Base-by-base conservation (phyloP, 35 echinoderm and acorn worm species). In the Ophiothrix spiculata region DNA sequence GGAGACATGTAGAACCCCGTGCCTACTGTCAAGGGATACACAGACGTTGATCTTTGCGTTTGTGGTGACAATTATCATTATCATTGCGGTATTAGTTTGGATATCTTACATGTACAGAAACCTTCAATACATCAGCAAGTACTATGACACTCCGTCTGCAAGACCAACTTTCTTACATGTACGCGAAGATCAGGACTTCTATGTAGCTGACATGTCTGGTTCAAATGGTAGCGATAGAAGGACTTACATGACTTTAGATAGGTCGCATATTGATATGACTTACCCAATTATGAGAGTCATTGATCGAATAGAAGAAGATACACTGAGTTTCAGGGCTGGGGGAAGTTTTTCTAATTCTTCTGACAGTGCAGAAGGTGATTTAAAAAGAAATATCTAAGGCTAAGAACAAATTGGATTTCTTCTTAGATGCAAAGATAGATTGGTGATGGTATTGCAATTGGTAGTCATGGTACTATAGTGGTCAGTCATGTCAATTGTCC, bases 231-330 rank as follows among this genome's bases (percentile, higher is more conserved):
- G 29, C 29, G 60, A 69, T 69, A 28, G 60, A 10, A 6, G 60
- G 29, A 69, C 23, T 1, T 69, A 69, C 25, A 69, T 69, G 60
- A 69, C 60, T 2, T n/a, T 69, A 2, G 60, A 69, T 4, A 69
- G 23, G 25, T 28, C 60, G 29, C 60, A n/a, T 4, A 25, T n/a
- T 4, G 60, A 69, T 69, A n/a, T 69, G 8, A 1, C 60, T 2
- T 69, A 69, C 25, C 60, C 60, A 12, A 28, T 69, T 25, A 28
- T 6, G 17, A n/a, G 10, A n/a, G 16, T 2, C 60, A 69, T 69
- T 69, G n/a, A n/a, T n/a, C n/a, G n/a, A n/a, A n/a, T n/a, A n/a
- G 60, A 69, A n/a, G 60, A 69, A 69, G 60, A 69, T 69, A 69
- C 8, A 15, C 60, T 69, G 8, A 69, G 60, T n/a, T n/a, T 69